Evolutionary conservation across 2,888 invertebrate species (phyloP), one percentile per base, ranked within the genome.

Genomic region (Parnassius orleans): DNA sequence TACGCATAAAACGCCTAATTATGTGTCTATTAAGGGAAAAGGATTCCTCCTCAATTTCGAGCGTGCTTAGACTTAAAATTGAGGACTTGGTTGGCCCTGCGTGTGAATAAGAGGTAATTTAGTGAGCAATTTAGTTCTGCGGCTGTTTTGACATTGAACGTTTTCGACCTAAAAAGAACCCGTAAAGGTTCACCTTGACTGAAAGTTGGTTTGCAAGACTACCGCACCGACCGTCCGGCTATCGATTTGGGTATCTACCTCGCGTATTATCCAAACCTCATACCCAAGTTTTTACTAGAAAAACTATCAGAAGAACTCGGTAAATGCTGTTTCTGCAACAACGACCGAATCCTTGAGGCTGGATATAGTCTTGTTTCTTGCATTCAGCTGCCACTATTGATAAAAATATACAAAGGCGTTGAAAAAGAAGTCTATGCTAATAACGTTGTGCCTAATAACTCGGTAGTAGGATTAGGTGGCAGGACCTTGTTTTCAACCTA

Each of bases 101-200:
- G 73, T 73, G 73, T 69, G 65, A 66, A 71, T 67, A 68, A 65
- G 69, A 67, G 67, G 72, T 76, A 75, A 75, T 75, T 77, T 68
- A 66, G 73, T 78, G 72, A 80, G 78, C 80, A 82, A 84, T 86
- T 84, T 81, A 80, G 81, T 83, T 79, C 82, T 88, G 88, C 88
- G 84, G 86, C 75, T 73, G 70, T 83, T 83, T 77, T 83, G 87
- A 83, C 85, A 86, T 86, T 87, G 86, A 84, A 84, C 81, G 76
- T 74, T 78, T 80, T 76, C 74, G 78, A 80, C 79, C 79, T 81
- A 79, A 84, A 84, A 85, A 83, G 73, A 74, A 76, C 67, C 67
- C 68, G 70, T 70, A 72, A 71, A 74, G 67, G 69, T 70, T 84
- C 80, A 84, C 88, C 88, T 87, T 87, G 87, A 79, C 78, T 72